phyloP scores from a whole-genome alignment of 2,113 vertebrate species.

The Bos taurus region DNA sequence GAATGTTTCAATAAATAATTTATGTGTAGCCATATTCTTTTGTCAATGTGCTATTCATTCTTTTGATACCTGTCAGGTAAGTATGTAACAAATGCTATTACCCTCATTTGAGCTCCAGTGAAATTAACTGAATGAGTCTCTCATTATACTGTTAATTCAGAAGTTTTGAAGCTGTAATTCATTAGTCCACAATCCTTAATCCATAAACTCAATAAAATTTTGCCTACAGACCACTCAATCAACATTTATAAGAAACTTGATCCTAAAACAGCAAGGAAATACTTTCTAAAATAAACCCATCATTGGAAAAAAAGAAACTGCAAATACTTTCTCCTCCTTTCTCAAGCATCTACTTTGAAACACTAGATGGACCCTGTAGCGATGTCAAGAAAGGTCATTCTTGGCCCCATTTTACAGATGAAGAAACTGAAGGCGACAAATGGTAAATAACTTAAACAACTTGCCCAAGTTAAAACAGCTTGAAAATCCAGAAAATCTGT shows the following conservation, averaged over 20 bases:
- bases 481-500: background rate
- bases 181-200: background rate
- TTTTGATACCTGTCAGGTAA: background rate
- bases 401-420: background rate
- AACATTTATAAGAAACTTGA: background rate
- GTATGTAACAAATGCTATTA: background rate
- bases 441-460: background rate
- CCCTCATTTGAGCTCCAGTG: background rate
- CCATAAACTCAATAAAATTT: background rate
- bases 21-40: background rate
- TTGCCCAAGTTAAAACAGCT: background rate
- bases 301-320: background rate
- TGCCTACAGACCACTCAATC: background rate
- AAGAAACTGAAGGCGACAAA: background rate
- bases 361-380: background rate
- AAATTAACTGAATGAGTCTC: background rate
- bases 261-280: background rate
- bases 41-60: background rate
- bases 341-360: background rate
- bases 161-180: background rate
- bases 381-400: background rate
- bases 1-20: background rate
- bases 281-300: conserved; percentile 4
- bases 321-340: background rate
- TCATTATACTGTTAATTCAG: background rate